Conservation (phyloP, 1,140 invertebrate species). For the Drosophila cardini region DNA sequence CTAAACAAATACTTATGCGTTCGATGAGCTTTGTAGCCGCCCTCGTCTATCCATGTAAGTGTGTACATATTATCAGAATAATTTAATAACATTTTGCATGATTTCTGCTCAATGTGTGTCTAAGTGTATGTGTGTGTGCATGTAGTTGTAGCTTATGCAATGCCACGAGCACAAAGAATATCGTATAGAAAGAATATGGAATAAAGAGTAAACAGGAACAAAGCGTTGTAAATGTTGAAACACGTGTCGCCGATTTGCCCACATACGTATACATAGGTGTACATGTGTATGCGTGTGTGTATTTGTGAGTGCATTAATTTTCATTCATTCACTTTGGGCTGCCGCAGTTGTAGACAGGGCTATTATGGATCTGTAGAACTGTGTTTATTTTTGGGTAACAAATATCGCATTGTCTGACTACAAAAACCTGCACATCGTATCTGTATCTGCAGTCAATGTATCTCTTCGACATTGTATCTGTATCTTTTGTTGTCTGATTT, state of each 20-base stretch:
- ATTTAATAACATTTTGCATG: constrained; percentile 41
- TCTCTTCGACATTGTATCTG: constrained; percentile 1
- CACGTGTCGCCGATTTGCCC: constrained; percentile 32
- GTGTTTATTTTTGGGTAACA: constrained; percentile 36
- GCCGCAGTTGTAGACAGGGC: not conserved
- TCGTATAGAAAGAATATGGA: constrained; percentile 12
- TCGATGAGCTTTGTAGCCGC: not conserved
- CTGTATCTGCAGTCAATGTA: constrained; percentile 3
- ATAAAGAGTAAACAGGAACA: constrained; percentile 15
- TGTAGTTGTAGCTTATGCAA: constrained; percentile 37
- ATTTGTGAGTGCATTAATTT: constrained; percentile 17
- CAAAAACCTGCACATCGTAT: not conserved
- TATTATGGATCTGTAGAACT: constrained; percentile 1
- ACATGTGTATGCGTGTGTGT: constrained; percentile 7
- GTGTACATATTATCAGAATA: constrained; percentile 14
- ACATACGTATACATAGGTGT: not conserved
- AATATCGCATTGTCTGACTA: constrained; percentile 12
- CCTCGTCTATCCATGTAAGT: constrained; percentile 23
- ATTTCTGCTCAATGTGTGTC: constrained; percentile 26
- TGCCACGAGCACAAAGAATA: constrained; percentile 39
- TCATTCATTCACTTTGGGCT: constrained; percentile 17
- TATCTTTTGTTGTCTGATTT: constrained; percentile 34
- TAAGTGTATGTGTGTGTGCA: constrained; percentile 8
- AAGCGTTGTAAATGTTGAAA: constrained; percentile 15
- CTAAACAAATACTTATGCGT: not conserved